Conservation (phyloP, 2,797 vertebrate species). For the Darevskia mixta region DNA sequence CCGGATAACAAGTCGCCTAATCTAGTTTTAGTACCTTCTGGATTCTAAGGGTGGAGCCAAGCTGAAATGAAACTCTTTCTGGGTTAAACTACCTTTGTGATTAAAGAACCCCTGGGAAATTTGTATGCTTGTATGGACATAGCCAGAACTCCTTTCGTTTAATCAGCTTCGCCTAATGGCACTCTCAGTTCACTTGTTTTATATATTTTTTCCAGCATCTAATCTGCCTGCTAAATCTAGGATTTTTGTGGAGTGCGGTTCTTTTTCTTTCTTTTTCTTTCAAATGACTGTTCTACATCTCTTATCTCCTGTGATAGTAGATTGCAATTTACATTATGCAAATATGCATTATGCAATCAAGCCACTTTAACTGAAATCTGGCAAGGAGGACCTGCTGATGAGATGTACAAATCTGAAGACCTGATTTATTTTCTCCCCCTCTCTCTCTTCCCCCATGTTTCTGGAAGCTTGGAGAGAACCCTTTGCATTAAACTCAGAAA, state of each 20-base stretch:
- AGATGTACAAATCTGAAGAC: conserved; percentile 60
- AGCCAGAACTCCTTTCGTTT: conserved; percentile 49
- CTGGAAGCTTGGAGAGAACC: conserved; percentile 23
- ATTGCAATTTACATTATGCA: conserved; percentile 81
- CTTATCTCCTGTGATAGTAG: conserved; percentile 66
- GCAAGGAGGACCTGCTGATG: conserved; percentile 68
- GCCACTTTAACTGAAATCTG: conserved; percentile 76
- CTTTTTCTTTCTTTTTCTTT: conserved; percentile 46
- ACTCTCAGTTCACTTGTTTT: conserved; percentile 61
- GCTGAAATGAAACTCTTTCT: conserved; percentile 14
- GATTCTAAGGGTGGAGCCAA: background rate
- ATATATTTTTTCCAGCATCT: conserved; percentile 60
- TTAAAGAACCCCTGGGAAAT: conserved; percentile 6
- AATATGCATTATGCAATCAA: conserved; percentile 79
- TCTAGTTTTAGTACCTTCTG: background rate
- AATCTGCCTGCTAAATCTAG: conserved; percentile 75
- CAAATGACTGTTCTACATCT: conserved; percentile 69
- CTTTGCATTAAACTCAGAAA: conserved; percentile 34
- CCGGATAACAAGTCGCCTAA: background rate
- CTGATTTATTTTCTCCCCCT: conserved; percentile 6
- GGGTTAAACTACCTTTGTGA: conserved; percentile 21
- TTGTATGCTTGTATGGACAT: conserved; percentile 22
- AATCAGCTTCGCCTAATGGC: conserved; percentile 73
- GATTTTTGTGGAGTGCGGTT: conserved; percentile 70
- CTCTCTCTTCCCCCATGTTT: conserved; percentile 28